Evolutionary conservation across 2,113 vertebrate species (phyloP).

Genomic region (Mormyrus lacerda): DNA sequence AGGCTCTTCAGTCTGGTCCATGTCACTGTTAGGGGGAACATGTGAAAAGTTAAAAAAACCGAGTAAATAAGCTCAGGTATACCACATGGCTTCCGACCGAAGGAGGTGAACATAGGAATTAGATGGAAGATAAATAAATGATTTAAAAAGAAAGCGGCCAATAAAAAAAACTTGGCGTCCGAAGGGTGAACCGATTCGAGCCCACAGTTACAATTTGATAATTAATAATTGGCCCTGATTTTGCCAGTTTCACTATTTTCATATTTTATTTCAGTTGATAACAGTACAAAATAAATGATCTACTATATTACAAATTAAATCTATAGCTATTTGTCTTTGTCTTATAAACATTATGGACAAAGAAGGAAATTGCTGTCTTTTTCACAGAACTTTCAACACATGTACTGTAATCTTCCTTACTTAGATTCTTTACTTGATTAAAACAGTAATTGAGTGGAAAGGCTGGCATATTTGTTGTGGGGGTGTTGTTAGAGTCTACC

Average conservation of each 20-base stretch:
- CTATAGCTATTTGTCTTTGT: background rate
- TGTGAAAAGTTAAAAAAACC: background rate
- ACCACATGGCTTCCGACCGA: background rate
- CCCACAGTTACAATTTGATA: background rate
- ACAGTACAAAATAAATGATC: background rate
- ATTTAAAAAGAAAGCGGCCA: background rate
- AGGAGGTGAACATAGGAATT: background rate
- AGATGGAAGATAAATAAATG: background rate
- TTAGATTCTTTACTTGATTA: background rate
- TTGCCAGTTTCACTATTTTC: background rate
- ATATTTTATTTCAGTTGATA: background rate
- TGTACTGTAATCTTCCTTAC: background rate
- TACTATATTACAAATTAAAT: background rate
- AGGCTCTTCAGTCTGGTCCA: background rate
- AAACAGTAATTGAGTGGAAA: background rate
- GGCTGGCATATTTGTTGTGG: background rate
- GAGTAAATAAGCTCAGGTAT: background rate
- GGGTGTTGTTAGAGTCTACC: background rate
- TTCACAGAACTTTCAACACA: background rate
- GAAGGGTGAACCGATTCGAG: background rate
- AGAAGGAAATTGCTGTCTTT: background rate
- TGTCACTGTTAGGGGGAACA: background rate
- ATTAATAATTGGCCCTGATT: background rate
- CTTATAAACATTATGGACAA: background rate
- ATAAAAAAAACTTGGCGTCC: background rate